Evolutionary conservation across 2,113 vertebrate species (phyloP), one percentile per base, ranked within the genome.

Genomic region (Heterochromis multidens): DNA sequence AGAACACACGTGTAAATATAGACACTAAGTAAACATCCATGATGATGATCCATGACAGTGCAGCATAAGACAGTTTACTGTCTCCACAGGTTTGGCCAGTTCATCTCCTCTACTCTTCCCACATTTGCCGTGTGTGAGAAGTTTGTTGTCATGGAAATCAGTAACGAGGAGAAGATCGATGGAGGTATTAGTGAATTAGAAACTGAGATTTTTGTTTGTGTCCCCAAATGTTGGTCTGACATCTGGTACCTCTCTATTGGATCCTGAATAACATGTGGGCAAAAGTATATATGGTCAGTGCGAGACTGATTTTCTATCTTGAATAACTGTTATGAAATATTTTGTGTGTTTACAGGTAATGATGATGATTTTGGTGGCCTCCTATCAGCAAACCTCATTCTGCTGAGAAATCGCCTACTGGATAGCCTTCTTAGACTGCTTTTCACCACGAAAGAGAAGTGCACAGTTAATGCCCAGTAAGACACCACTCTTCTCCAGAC

Each of bases 131-230:
- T 99, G 80, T 99, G 98, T 94, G 99, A 99, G 95, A 99, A 99
- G 96, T 99, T 99, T 95, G 98, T 99, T n/a, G 95, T 98, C 79
- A 99, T 99, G 99, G 99, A 99, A 93, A 95, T 98, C 90, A 98
- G 96, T 62, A 97, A 97, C 7, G 98, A 99, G 94, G 99, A 99
- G 92, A 99, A 99, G 89, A 94, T 97, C 7, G 99, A 99, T 19
- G 96, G 95, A 92, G 97, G 98, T 98, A 91, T 14, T 49, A 21
- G 19, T 0, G 43, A 74, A 31, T 74, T 72, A 72, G 40, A 46
- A 46, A 46, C 14, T 43, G 40, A 43, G 40, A 14, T 43, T 46
- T 13, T 46, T 49, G 46, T 52, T 52, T 49, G 17, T 49, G 46
- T 17, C 14, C 6, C 49, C 49, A 52, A 4, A 6, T 0, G 3